Conservation (phyloP, 2,113 vertebrate species). For the Formicarius rufipectus region DNA sequence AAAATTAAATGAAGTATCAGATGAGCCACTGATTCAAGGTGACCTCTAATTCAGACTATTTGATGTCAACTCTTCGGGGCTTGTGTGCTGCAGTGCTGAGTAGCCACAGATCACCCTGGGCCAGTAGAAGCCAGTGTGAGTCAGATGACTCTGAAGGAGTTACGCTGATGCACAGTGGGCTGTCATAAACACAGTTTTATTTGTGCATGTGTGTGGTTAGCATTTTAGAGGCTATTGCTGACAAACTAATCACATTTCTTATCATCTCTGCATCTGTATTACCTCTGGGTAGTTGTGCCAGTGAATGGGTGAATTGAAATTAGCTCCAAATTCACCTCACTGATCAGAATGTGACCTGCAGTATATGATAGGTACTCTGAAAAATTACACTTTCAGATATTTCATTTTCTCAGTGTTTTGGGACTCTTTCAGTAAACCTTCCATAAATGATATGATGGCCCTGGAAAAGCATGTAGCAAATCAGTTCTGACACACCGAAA, state of each 20-base stretch:
- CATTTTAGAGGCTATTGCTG: neutral
- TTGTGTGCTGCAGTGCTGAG: neutral
- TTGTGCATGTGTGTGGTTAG: neutral
- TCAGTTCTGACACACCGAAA: constrained; percentile 19
- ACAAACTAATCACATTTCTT: neutral
- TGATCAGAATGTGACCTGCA: neutral
- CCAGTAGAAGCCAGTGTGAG: neutral
- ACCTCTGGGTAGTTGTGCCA: neutral
- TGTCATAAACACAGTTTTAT: neutral
- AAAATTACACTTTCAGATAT: constrained; percentile 14
- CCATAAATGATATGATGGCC: neutral
- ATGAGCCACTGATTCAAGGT: neutral
- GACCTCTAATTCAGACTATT: neutral
- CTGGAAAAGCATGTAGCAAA: constrained; percentile 10
- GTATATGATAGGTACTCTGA: neutral
- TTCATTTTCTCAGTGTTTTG: constrained; percentile 8
- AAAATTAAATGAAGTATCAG: neutral
- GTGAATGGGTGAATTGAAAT: neutral
- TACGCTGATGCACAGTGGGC: neutral
- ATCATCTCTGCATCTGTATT: neutral
- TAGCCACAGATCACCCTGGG: accelerated
- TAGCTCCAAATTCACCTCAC: neutral
- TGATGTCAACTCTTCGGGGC: accelerated
- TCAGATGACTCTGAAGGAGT: neutral
- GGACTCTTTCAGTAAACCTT: neutral